Base-by-base conservation (phyloP, 2,113 vertebrate genomes). In the Okapia johnstoni region DNA sequence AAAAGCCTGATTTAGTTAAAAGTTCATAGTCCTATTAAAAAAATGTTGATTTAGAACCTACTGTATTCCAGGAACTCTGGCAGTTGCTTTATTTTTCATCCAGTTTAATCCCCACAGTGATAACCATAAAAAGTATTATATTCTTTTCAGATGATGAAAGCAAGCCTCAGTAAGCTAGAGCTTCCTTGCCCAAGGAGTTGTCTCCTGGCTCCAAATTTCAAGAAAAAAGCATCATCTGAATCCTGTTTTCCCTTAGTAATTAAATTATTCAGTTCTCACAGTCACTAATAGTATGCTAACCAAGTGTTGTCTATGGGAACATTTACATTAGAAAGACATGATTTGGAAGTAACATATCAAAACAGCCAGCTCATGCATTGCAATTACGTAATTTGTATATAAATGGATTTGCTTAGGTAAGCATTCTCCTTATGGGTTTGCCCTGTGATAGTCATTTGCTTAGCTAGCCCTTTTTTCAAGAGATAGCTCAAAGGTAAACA, bases 271-370 rank as follows among this genome's bases (percentile, higher is more conserved):
- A 50, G 12, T 92, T 83, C 58, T 90, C 66, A 79, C 2, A 60
- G 66, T 94, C 93, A 81, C 23, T 88, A 52, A 40, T 40, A 55
- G 16, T 57, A 83, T n/a, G 9, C 10, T 73, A 90, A 58, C 23
- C 30, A 88, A 96, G 36, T 55, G 26, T 85, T 91, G 16, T 86
- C 46, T 76, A 30, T 80, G 40, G 46, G 19, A 52, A 91, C 16
- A 6, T 91, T 88, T 94, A 77, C 10, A 57, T n/a, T 57, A 60
- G 66, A 92, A 26, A 81, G 48, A 90, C 30, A 85, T 66, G 52
- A 85, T 85, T 95, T 96, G 58, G 28, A 93, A 94, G 28, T 46
- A 79, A 80, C 48, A 19, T 30, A 89, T 73, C 61, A 97, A 86
- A 97, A 66, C 33, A 88, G 25, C 30, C 25, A 61, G 26, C 28